Evolutionary conservation across 2,888 invertebrate species (phyloP).

Genomic region (Agrochola circellaris): DNA sequence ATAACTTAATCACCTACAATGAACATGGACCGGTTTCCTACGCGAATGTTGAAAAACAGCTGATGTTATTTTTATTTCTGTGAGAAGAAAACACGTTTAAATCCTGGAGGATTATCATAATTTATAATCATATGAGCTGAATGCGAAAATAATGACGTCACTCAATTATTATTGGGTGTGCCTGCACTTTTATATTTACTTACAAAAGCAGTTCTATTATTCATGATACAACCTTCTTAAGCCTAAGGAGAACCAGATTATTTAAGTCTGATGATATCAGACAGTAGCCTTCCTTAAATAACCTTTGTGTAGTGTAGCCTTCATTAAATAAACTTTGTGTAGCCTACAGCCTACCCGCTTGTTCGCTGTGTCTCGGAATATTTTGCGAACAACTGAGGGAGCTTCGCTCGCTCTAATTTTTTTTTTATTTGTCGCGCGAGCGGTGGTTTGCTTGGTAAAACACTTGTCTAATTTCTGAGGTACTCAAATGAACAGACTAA

Average conservation of each 20-base stretch:
- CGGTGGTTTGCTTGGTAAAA: neutral
- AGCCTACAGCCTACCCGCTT: neutral
- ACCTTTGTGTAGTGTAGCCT: neutral
- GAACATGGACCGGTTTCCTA: conserved; percentile 46
- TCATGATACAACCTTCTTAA: neutral
- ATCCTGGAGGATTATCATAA: conserved; percentile 60
- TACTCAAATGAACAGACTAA: neutral
- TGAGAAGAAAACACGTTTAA: conserved; percentile 58
- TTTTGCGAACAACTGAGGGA: neutral
- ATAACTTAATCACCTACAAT: conserved; percentile 37
- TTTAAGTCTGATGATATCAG: neutral
- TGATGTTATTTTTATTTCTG: conserved; percentile 51
- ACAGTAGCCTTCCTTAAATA: neutral
- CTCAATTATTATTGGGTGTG: neutral
- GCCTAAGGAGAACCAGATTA: neutral
- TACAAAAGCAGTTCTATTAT: neutral
- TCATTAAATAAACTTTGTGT: neutral
- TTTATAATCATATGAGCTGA: conserved; percentile 37
- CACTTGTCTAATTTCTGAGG: neutral
- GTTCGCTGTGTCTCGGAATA: neutral
- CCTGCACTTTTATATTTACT: conserved; percentile 14
- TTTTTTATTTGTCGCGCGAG: neutral
- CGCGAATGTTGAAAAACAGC: conserved; percentile 56
- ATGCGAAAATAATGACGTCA: conserved; percentile 44
- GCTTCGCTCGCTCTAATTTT: neutral